Percentiles rank a stretch among this genome's conserved stretches.
Evolutionary conservation across 2,888 invertebrate species (phyloP).

Genomic region (Cremastinae sp.): DNA sequence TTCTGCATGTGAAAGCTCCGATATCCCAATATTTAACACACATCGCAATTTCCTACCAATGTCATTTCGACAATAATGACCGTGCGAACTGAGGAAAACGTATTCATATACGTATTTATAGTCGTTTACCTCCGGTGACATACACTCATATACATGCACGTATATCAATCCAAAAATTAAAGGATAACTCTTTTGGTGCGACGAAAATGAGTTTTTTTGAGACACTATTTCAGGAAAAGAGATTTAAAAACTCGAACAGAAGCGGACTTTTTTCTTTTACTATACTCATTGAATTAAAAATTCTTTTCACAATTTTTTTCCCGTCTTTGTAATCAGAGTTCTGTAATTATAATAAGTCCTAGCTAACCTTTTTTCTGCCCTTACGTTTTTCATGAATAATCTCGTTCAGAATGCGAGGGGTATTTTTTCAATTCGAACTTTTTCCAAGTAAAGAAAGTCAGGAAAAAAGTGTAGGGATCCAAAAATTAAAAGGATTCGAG

Average conservation of each 20-base stretch:
- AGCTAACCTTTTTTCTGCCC: slow-evolving; percentile 15
- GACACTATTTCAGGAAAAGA: no score
- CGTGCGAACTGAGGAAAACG: no score
- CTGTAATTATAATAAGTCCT: slow-evolving; percentile 45
- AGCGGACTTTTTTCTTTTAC: background rate
- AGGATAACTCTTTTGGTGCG: background rate
- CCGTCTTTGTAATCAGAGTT: slow-evolving; percentile 45
- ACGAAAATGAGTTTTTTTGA: no score
- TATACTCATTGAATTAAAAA: background rate
- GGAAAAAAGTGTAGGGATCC: background rate
- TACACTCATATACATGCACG: background rate
- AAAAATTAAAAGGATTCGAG: slow-evolving; percentile 6
- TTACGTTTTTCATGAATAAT: slow-evolving; percentile 29
- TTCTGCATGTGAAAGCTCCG: slow-evolving; percentile 51
- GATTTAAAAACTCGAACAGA: background rate
- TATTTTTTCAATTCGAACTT: slow-evolving; percentile 39
- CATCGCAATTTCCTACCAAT: no score
- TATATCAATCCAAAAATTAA: background rate
- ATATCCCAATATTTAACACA: background rate
- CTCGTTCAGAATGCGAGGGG: slow-evolving; percentile 16
- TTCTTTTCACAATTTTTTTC: slow-evolving; percentile 30
- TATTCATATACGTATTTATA: slow-evolving; percentile 11
- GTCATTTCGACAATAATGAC: no score
- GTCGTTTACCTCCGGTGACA: no score
- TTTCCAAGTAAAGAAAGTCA: slow-evolving; percentile 14